These are phyloP conservation scores for Poecilia picta DNA, from an alignment of 2,797 vertebrate species.

Conservation along the genomic window DNA sequence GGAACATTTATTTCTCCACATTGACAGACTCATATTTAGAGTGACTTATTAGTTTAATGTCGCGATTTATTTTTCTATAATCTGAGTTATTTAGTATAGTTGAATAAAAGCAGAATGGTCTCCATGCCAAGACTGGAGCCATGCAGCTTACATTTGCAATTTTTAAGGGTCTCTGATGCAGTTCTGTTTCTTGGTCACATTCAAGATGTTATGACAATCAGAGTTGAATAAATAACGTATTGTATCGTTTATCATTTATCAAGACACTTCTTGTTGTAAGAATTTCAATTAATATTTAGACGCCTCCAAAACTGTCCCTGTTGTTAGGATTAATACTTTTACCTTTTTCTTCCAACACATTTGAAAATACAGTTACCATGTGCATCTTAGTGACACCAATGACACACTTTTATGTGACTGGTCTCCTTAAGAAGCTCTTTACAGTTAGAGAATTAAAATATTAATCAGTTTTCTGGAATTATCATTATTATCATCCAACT, in stretches of 20 bases:
- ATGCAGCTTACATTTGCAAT: background rate
- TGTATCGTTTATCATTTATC: too few species aligned
- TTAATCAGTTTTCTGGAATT: background rate
- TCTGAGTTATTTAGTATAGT: too few species aligned
- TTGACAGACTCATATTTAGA: background rate
- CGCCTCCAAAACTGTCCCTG: too few species aligned
- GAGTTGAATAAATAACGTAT: background rate
- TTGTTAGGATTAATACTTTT: too few species aligned
- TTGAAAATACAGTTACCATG: too few species aligned
- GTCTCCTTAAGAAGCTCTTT: too few species aligned
- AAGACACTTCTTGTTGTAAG: too few species aligned
- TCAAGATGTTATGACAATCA: background rate
- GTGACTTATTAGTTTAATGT: background rate
- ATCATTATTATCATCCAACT: background rate
- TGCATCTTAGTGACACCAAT: too few species aligned
- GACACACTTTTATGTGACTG: too few species aligned
- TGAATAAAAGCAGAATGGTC: background rate
- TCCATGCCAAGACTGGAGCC: background rate
- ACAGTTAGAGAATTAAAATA: background rate
- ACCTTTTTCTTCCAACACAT: too few species aligned
- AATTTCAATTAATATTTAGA: too few species aligned
- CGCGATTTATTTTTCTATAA: background rate
- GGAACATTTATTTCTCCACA: background rate
- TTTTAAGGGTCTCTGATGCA: background rate
- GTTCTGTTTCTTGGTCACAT: background rate